Base-by-base conservation (phyloP, 2,113 vertebrate genomes). In the Pygoscelis antarcticus region DNA sequence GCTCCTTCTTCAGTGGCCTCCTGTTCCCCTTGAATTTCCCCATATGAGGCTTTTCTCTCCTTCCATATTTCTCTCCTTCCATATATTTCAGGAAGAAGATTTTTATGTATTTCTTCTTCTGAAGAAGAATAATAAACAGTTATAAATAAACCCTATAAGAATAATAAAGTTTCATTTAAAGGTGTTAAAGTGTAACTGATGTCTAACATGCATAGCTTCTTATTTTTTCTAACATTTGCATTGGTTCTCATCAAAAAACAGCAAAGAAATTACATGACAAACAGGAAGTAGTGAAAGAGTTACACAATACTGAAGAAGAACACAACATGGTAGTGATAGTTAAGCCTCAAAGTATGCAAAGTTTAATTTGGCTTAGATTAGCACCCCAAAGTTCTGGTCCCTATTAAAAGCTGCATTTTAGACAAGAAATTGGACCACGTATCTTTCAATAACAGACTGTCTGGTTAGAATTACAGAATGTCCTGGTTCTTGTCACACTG, bases 401-500 rank as follows among this genome's bases (percentile, higher is more conserved):
- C 34, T 96, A 92, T 97, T 96, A 94, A 95, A 83, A 87, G 26
- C 46, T 93, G 34, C 29, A 66, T 84, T 97, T 95, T 87, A 82
- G 81, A 87, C 77, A 70, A 96, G 93, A 89, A 95, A 82, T 95
- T 93, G 89, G 94, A 93, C 34, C 32, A 74, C 1, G 1, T 83
- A 93, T 84, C 81, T 95, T 87, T 68, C 83, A 94, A 71, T 52
- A 93, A 83, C 49, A 83, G 52, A 68, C 32, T 42, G 61, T 94
- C 91, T 96, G 96, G 89, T 95, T 91, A 94, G 61, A 95, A 96
- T 96, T 95, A 82, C 52, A 69, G 57, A 62, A 44, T 42, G 70
- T 69, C 89, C 95, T 96, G 95, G 36, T 95, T 95, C 78, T 92
- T 93, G 87, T 97, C 96, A 97, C 70, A 62, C 22, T 82, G 74